Conservation (phyloP, 64 coral and sea anemone species). For the Dendrophyllia cribrosa region DNA sequence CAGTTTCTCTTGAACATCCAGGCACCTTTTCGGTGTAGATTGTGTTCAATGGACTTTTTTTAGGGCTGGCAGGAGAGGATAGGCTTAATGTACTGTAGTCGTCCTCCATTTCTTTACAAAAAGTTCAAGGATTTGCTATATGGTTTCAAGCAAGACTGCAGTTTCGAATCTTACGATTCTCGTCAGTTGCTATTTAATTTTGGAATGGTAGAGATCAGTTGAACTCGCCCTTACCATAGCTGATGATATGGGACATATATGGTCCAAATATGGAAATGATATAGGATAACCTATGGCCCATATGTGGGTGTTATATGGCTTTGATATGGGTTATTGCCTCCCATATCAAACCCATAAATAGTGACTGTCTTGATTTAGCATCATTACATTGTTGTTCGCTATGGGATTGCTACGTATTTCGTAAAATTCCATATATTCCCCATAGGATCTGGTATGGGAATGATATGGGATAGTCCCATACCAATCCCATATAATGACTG, state of each 20-base stretch:
- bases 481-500: too few relatives aligned
- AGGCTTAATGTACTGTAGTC: too few relatives aligned
- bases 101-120: too few relatives aligned
- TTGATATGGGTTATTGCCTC: constrained; percentile 45
- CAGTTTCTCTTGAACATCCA: too few relatives aligned
- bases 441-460: constrained; percentile 19
- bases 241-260: constrained; percentile 14
- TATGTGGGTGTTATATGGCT: constrained; percentile 38
- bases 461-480: constrained; percentile 24
- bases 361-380: neutral
- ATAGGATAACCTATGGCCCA: neutral
- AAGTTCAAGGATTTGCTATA: too few relatives aligned
- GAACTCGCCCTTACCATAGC: constrained; percentile 9
- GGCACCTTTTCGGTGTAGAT: too few relatives aligned
- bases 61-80: too few relatives aligned
- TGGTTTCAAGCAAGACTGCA: too few relatives aligned
- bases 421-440: constrained; percentile 20
- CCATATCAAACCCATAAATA: constrained; percentile 63
- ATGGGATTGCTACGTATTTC: constrained; percentile 22
- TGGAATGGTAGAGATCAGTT: too few relatives aligned
- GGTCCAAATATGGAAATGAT: constrained; percentile 14
- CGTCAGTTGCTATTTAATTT: too few relatives aligned
- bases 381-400: neutral
- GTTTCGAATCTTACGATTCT: too few relatives aligned
- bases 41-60: too few relatives aligned